Percentiles rank a stretch among this genome's conserved stretches.
Conservation (phyloP, 2,888 invertebrate genomes). For the Ommatoiulus sabulosus region DNA sequence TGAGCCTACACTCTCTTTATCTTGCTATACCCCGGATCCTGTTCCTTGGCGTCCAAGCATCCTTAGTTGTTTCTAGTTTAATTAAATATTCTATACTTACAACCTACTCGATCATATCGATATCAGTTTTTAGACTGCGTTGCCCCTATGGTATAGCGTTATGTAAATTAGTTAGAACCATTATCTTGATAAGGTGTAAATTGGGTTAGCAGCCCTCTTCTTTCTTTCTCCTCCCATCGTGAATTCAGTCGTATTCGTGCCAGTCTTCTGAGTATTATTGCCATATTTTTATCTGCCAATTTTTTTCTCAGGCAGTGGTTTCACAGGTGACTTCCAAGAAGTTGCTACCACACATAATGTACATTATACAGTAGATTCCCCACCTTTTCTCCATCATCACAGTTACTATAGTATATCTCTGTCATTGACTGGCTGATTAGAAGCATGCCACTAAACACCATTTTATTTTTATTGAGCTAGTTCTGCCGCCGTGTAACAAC, state of each 20-base stretch:
- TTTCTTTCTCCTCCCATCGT: background rate
- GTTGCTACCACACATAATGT: conserved; percentile 24
- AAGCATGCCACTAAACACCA: background rate
- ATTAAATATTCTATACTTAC: too few species aligned
- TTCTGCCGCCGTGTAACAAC: background rate
- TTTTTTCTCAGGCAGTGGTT: conserved; percentile 37
- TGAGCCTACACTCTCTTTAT: too few species aligned
- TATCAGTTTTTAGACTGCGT: background rate
- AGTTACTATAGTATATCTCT: background rate
- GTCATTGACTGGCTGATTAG: background rate
- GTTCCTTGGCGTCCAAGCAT: too few species aligned
- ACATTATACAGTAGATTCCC: background rate
- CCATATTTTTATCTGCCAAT: conserved; percentile 48
- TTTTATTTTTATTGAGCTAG: background rate
- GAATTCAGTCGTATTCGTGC: conserved; percentile 26
- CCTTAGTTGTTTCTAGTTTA: too few species aligned
- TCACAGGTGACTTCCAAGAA: conserved; percentile 41
- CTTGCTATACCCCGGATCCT: too few species aligned
- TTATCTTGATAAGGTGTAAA: background rate
- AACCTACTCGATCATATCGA: too few species aligned
- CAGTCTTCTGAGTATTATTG: conserved; percentile 48
- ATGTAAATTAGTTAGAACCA: background rate
- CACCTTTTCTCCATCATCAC: background rate
- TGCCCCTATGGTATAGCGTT: background rate
- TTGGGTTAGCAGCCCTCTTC: too few species aligned